Base-by-base conservation (phyloP, 2,113 vertebrate genomes). In the Canis aureus region DNA sequence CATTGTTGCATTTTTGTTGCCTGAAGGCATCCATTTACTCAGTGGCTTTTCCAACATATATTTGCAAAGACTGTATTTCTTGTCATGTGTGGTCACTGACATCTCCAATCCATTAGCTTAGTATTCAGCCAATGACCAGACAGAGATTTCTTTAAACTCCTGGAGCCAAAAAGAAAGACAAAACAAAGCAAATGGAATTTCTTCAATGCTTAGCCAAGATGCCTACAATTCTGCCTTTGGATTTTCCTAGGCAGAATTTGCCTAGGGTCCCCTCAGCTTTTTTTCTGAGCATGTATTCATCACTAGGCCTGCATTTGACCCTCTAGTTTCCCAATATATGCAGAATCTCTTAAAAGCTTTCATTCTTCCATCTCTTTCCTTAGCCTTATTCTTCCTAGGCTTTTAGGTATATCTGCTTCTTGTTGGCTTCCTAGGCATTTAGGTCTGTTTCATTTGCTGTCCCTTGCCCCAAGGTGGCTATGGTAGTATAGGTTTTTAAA, bases 21-120 rank as follows among this genome's bases (percentile, higher is more conserved):
- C 82, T 76, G 57, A 19, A 55, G n/a, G 29, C 43, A 85, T 23
- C 11, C n/a, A 66, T 64, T 29, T 86, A 51, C 43, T 66, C 43
- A 93, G n/a, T 66, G 32, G 5, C 9, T 86, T 93, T 66, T 93
- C 81, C 59, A 76, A 93, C 76, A n/a, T 85, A 66, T 49, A 66
- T 93, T 76, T 85, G 3, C 43, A 85, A 91, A 66, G 55, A 84
- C 29, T 35, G 0, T 93, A 55, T 93, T 86, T 78, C 7, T 35
- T 93, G 19, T 85, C 25, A 38, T 19, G 27, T 91, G 13, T 76
- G 59, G 49, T 64, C 13, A 38, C 25, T 55, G n/a, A 85, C 13
- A 49, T 85, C 23, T 93, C 43, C 5, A 38, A 12, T 74, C 57
- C 49, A 55, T 85, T 85, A 85, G 69, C 69, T 85, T 85, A 85